A percentile compares a stretch with the other conserved stretches of the same genome.
Evolutionary conservation across 2,888 invertebrate genomes (phyloP).

Genomic region (Himalopsyche japonica): DNA sequence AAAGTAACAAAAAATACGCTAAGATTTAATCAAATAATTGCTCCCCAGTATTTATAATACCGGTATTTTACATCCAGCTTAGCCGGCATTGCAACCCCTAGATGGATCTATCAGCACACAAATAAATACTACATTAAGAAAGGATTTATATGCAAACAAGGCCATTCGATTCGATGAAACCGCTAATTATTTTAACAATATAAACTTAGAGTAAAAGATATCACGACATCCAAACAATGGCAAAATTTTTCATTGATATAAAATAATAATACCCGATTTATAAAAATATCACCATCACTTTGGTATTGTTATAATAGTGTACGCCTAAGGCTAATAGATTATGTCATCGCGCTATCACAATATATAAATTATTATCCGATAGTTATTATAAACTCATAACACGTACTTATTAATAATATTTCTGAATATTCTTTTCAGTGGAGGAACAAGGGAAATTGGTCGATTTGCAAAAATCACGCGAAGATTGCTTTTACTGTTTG

Average conservation of each 20-base stretch:
- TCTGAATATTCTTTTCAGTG: not conserved
- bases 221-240: conserved; percentile 1
- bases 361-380: not conserved
- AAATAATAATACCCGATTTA: not conserved
- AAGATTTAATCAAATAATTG: no score
- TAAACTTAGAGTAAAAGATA: not conserved
- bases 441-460: no score
- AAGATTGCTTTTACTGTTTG: no score
- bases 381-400: not conserved
- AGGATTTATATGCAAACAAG: not conserved
- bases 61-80: no score
- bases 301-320: not conserved
- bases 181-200: not conserved
- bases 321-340: not conserved
- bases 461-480: not conserved
- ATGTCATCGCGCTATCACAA: not conserved
- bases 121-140: not conserved
- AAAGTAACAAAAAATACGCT: no score
- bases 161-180: not conserved
- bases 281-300: not conserved
- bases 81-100: no score
- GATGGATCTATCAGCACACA: not conserved
- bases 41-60: no score
- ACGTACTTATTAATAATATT: not conserved
- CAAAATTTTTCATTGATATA: not conserved